These are phyloP conservation scores for Nomada lathburiana DNA, from an alignment of 2,888 invertebrate genomes.

Conservation along the genomic window DNA sequence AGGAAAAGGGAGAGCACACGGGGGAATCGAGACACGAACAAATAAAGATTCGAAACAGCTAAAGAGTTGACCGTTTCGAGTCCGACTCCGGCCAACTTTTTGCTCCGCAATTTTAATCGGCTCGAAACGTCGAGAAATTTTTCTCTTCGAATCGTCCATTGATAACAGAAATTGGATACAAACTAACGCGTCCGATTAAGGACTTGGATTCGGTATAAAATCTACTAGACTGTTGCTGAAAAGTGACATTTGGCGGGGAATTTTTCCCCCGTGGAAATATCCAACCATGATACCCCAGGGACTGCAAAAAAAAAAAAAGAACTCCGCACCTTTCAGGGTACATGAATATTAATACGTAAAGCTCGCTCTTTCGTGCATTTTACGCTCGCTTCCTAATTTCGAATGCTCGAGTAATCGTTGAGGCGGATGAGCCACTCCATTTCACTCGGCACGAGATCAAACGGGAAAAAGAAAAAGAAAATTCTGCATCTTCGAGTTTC, in stretches of 20 bases:
- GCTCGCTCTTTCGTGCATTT: background rate
- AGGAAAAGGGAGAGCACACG: background rate
- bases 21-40: background rate
- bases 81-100: background rate
- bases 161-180: too few relatives aligned
- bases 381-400: background rate
- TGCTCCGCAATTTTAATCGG: background rate
- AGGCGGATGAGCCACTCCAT: too few relatives aligned
- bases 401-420: background rate
- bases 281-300: constrained; percentile 30
- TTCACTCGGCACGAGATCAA: too few relatives aligned
- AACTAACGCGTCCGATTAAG: too few relatives aligned
- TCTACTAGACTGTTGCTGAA: constrained; percentile 5
- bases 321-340: constrained; percentile 27
- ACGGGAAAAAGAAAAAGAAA: too few relatives aligned
- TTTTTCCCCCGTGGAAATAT: constrained; percentile 53
- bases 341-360: constrained; percentile 52
- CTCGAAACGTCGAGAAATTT: too few relatives aligned
- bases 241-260: constrained; percentile 37
- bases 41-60: background rate
- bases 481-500: too few relatives aligned
- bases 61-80: background rate
- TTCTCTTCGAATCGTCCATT: too few relatives aligned
- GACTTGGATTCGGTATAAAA: too few relatives aligned
- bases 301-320: constrained; percentile 36